Conservation (phyloP, 2,888 invertebrate genomes). For the Oithona nana region DNA sequence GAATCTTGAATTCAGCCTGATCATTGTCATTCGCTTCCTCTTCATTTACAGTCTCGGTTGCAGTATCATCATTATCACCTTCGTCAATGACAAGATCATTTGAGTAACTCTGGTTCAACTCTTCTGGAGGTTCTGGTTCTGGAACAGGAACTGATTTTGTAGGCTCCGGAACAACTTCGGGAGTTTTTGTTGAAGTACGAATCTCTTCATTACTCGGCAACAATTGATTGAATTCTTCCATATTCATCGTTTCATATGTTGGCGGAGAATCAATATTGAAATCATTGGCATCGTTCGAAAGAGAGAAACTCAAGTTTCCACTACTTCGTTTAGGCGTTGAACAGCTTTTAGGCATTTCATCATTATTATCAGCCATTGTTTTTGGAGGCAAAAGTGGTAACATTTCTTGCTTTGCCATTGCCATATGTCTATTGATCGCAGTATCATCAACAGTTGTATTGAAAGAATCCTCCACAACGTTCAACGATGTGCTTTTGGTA, state of each 20-base stretch:
- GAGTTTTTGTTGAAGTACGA: too few species aligned
- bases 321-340: not conserved
- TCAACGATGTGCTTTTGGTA: too few species aligned
- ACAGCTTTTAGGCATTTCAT: not conserved
- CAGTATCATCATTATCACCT: not conserved
- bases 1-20: not conserved
- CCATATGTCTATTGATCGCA: not conserved
- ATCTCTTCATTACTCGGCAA: not conserved
- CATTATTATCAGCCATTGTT: too few species aligned
- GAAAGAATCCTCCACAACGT: too few species aligned
- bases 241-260: not conserved
- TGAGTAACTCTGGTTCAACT: not conserved
- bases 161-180: not conserved
- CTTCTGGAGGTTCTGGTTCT: not conserved
- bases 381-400: not conserved
- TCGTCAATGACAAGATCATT: not conserved
- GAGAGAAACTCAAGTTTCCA: not conserved
- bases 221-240: not conserved
- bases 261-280: not conserved
- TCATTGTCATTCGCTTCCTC: not conserved
- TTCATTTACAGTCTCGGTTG: not conserved
- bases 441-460: too few species aligned
- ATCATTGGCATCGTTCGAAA: not conserved
- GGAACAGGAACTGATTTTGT: not conserved
- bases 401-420: not conserved